Conservation (phyloP, 2,797 vertebrate species). For the Mormyrops attenuatus region DNA sequence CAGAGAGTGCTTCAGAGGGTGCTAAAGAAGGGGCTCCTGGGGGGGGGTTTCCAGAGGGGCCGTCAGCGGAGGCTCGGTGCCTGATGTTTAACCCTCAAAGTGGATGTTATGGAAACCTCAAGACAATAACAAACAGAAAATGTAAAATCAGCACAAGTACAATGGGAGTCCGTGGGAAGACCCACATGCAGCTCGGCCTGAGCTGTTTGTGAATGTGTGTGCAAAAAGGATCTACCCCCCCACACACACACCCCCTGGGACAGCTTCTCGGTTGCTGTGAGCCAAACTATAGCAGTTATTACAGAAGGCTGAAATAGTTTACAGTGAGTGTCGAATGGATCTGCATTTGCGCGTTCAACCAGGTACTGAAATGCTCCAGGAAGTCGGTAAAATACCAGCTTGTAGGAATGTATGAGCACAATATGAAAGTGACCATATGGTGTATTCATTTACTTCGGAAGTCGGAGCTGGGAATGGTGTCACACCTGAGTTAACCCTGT, state of each 20-base stretch:
- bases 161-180: not conserved
- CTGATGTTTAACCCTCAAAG: not conserved
- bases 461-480: not conserved
- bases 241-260: not conserved
- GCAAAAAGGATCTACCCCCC: not conserved
- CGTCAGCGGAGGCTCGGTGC: not conserved
- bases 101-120: not conserved
- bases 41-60: not conserved
- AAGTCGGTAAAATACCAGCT: not conserved
- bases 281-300: not conserved
- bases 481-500: not conserved
- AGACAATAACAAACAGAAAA: not conserved
- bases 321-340: not conserved
- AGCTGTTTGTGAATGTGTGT: not conserved
- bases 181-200: not conserved
- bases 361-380: not conserved
- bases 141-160: not conserved
- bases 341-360: not conserved
- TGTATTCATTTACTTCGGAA: not conserved
- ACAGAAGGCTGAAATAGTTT: not conserved
- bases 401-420: not conserved
- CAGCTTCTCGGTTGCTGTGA: not conserved
- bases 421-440: not conserved
- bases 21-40: not conserved
- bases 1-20: not conserved